These are phyloP conservation scores for Nomada ruficornis DNA, from an alignment of 2,888 invertebrate species.

Conservation along the genomic window DNA sequence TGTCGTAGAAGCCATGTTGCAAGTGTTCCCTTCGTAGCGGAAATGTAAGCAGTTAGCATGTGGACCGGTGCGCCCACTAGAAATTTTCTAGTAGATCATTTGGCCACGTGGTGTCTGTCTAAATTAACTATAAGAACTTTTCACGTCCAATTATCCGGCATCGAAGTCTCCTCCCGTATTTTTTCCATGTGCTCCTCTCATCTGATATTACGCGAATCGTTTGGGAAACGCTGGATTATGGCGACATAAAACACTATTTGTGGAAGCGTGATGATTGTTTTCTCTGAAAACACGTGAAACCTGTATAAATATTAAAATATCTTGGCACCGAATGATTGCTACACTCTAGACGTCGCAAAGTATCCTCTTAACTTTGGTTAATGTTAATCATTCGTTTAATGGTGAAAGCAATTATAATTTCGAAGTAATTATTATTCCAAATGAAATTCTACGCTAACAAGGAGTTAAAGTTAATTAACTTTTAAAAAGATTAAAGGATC, in stretches of 20 bases:
- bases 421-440: too few relatives aligned
- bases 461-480: too few relatives aligned
- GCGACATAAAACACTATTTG: slow-evolving; percentile 23
- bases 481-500: too few relatives aligned
- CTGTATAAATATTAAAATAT: slow-evolving; percentile 39
- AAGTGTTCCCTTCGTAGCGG: not conserved
- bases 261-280: slow-evolving; percentile 25
- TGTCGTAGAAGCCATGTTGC: slow-evolving; percentile 7
- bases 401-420: too few relatives aligned
- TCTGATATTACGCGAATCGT: too few relatives aligned
- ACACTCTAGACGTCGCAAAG: not conserved
- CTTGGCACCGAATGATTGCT: too few relatives aligned
- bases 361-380: not conserved
- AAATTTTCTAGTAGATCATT: slow-evolving; percentile 42
- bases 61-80: slow-evolving; percentile 30
- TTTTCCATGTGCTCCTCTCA: not conserved
- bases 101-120: slow-evolving; percentile 46
- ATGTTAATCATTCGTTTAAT: too few relatives aligned
- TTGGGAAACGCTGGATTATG: not conserved
- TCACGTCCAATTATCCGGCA: slow-evolving; percentile 14
- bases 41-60: slow-evolving; percentile 30
- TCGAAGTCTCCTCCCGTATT: not conserved
- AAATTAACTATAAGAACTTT: slow-evolving; percentile 46
- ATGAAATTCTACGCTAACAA: too few relatives aligned
- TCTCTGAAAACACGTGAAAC: slow-evolving; percentile 28